Evolutionary conservation across 1,140 invertebrate species (phyloP).

Genomic region (Anoplolepis gracilipes): DNA sequence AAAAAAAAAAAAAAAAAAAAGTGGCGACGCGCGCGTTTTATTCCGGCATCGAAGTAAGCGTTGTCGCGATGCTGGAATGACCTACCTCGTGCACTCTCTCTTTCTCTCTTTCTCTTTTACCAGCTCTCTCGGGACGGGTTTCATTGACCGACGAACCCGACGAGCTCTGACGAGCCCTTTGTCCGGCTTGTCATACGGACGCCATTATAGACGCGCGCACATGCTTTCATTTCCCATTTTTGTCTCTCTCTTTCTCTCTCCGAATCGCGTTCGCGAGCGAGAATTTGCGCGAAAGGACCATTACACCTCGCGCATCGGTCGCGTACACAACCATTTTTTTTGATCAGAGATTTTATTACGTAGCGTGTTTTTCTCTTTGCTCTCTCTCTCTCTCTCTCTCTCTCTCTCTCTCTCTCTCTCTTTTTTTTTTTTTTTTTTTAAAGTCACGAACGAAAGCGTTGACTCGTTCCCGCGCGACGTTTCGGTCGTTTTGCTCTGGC

Average conservation of each 20-base stretch:
- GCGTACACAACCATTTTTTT: constrained; percentile 57
- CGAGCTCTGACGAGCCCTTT: constrained; percentile 61
- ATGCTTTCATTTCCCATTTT: constrained; percentile 53
- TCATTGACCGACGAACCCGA: constrained; percentile 34
- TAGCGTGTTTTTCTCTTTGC: not conserved
- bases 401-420: no score
- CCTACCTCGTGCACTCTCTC: constrained; percentile 20
- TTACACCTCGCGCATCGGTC: constrained; percentile 45
- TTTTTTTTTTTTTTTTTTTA: constrained; percentile 27
- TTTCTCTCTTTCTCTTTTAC: not conserved
- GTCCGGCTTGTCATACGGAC: constrained; percentile 44
- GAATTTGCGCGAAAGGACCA: constrained; percentile 52
- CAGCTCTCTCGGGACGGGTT: constrained; percentile 38
- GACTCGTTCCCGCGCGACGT: constrained; percentile 13
- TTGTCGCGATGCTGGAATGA: constrained; percentile 61
- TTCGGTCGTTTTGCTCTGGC: constrained; percentile 12
- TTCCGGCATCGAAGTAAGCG: constrained; percentile 70
- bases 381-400: no score
- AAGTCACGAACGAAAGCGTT: constrained; percentile 21
- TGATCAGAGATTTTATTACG: constrained; percentile 56
- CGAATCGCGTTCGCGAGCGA: constrained; percentile 13
- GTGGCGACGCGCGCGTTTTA: constrained; percentile 53
- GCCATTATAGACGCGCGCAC: constrained; percentile 54
- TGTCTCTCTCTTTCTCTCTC: constrained; percentile 44
- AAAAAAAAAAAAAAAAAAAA: constrained; percentile 38